Percentiles rank a stretch among this genome's conserved stretches.
These are phyloP conservation scores for Hydrotaea diabolus DNA, from an alignment of 2,888 invertebrate species.

Conservation along the genomic window DNA sequence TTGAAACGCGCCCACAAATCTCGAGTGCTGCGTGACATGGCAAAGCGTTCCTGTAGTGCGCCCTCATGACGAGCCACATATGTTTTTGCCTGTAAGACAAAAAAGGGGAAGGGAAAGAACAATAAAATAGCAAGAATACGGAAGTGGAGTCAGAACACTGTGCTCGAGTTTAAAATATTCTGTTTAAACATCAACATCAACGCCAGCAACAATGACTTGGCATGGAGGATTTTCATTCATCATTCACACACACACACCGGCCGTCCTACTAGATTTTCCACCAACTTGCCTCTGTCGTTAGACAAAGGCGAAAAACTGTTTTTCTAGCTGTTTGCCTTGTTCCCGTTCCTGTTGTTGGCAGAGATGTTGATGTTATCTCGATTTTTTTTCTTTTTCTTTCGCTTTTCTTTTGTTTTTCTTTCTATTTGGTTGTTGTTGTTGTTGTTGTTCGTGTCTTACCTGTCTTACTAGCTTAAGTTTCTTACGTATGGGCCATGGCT, in stretches of 20 bases:
- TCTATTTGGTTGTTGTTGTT: no score
- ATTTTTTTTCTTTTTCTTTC: constrained; percentile 21
- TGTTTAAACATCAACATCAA: not conserved
- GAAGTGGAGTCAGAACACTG: constrained; percentile 32
- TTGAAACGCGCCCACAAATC: constrained; percentile 93
- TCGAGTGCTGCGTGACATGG: constrained; percentile 92
- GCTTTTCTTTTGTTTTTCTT: no score
- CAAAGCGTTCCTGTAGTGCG: constrained; percentile 91
- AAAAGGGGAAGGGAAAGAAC: constrained; percentile 31
- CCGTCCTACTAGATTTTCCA: not conserved
- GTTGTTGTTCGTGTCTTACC: no score
- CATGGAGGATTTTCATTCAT: not conserved
- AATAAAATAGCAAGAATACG: not conserved
- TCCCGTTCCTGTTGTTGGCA: not conserved
- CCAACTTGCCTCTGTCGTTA: not conserved
- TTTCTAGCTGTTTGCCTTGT: not conserved
- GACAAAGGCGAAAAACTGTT: not conserved
- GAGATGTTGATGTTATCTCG: not conserved
- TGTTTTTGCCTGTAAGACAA: constrained; percentile 85
- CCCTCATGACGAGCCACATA: constrained; percentile 95
- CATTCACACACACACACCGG: no score
- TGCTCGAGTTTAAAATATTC: not conserved
- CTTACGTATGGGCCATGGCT: constrained; percentile 91
- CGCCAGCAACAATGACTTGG: not conserved
- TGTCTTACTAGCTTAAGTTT: constrained; percentile 91